phyloP scores from a whole-genome alignment of 2,113 vertebrate genomes.

The Rhipidura dahli region DNA sequence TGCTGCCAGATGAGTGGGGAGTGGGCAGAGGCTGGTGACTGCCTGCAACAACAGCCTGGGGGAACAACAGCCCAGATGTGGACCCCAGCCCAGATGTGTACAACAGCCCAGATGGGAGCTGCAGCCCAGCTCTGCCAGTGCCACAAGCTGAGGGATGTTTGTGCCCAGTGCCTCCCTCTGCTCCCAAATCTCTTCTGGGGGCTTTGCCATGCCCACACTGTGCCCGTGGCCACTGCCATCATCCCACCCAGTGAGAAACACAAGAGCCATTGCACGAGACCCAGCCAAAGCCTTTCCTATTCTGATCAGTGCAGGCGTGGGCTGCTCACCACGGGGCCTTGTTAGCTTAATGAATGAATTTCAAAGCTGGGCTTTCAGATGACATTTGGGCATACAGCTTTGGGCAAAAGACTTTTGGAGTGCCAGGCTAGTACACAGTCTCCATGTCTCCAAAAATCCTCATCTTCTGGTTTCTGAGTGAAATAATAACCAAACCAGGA shows the following conservation, averaged over 20 bases:
- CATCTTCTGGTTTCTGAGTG: not conserved
- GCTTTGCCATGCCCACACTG: not conserved
- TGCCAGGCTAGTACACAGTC: not conserved
- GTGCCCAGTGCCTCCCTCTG: not conserved
- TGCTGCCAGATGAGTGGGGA: not conserved
- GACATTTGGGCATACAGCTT: not conserved
- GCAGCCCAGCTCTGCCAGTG: not conserved
- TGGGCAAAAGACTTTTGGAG: not conserved
- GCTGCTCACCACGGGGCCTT: not conserved
- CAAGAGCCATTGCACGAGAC: accelerated
- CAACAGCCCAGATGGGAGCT: not conserved
- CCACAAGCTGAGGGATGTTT: not conserved
- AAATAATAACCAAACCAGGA: constrained; percentile 23
- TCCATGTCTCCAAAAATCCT: not conserved
- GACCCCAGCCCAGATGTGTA: not conserved
- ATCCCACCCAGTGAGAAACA: not conserved
- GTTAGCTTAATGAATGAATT: not conserved
- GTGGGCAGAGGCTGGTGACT: not conserved
- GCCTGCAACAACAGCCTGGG: not conserved
- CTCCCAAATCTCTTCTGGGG: not conserved
- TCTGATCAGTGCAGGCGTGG: accelerated
- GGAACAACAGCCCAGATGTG: not conserved
- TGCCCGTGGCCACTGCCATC: not conserved
- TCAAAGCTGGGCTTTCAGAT: not conserved
- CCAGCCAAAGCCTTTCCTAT: not conserved